Evolutionary conservation across 2,797 vertebrate species (phyloP).

Genomic region (Acipenser ruthenus): DNA sequence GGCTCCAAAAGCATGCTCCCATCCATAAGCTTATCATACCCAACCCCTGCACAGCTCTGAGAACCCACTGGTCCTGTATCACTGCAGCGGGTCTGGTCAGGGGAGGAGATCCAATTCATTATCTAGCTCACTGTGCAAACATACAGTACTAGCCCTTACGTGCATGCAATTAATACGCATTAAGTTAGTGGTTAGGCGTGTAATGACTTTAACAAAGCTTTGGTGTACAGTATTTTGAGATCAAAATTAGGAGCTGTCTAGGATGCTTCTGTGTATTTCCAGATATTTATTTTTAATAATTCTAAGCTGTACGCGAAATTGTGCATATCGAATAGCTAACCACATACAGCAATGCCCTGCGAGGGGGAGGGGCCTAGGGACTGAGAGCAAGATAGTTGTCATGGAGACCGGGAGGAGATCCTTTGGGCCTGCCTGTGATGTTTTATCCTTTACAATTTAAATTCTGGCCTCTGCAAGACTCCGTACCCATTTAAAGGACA

Average conservation of each 20-base stretch:
- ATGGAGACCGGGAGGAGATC: background rate
- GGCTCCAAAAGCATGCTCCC: background rate
- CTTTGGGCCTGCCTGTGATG: background rate
- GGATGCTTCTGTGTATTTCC: constrained; percentile 1
- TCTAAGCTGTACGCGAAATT: too few relatives aligned
- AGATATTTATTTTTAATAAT: constrained; percentile 14
- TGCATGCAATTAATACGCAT: constrained; percentile 16
- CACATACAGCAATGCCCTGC: constrained; percentile 38
- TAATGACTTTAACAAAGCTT: constrained; percentile 2
- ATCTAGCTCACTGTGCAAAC: background rate
- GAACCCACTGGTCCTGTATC: background rate
- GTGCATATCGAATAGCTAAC: constrained; percentile 33
- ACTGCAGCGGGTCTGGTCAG: constrained; percentile 2
- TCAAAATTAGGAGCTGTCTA: background rate
- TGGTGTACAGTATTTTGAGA: constrained; percentile 1
- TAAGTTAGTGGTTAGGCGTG: background rate
- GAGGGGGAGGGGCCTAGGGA: constrained; percentile 3
- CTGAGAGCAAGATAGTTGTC: background rate
- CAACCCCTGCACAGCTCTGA: background rate
- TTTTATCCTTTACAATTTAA: background rate
- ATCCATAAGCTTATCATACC: background rate
- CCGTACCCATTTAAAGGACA: background rate
- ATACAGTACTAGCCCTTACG: constrained; percentile 20
- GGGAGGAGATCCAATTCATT: background rate
- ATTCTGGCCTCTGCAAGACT: background rate